Conservation (phyloP, 2,797 vertebrate genomes). For the Lutjanus campechanus region DNA sequence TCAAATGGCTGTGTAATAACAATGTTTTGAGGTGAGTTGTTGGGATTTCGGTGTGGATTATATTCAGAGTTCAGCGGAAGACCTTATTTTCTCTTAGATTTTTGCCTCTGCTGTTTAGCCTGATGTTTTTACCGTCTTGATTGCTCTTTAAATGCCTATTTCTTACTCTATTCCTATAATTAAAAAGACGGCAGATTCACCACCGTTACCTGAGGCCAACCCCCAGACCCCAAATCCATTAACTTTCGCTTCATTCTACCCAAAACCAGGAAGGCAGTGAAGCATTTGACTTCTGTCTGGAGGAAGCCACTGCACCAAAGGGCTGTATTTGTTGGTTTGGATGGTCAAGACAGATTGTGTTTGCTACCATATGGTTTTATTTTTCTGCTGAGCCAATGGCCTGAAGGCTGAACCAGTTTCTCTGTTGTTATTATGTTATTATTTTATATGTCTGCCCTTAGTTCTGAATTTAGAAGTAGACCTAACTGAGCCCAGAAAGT, state of each 20-base stretch:
- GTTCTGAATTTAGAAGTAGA: conserved; percentile 46
- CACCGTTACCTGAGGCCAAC: conserved; percentile 18
- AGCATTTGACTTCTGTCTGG: conserved; percentile 68
- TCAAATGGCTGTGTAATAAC: background rate
- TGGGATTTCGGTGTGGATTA: background rate
- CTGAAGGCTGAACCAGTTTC: conserved; percentile 54
- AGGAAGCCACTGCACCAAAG: conserved; percentile 57
- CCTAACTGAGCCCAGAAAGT: conserved; percentile 18
- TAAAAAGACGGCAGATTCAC: conserved; percentile 31
- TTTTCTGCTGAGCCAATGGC: conserved; percentile 65
- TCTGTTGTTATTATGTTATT: conserved; percentile 40
- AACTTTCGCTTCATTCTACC: conserved; percentile 41
- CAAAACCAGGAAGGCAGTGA: conserved; percentile 56
- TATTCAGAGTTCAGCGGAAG: conserved; percentile 9
- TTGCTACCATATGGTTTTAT: conserved; percentile 77
- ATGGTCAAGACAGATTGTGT: conserved; percentile 58
- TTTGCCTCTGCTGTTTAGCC: background rate
- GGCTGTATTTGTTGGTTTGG: conserved; percentile 62
- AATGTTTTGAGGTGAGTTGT: background rate
- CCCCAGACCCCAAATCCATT: conserved; percentile 46
- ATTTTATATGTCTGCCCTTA: conserved; percentile 32
- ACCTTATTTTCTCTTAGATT: background rate
- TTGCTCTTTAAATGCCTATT: conserved; percentile 6
- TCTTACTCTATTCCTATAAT: background rate
- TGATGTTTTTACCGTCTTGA: background rate